A percentile compares a stretch with the other conserved stretches of the same genome.
Conservation (phyloP, 2,113 vertebrate species). For the Melanostigma gelatinosum region DNA sequence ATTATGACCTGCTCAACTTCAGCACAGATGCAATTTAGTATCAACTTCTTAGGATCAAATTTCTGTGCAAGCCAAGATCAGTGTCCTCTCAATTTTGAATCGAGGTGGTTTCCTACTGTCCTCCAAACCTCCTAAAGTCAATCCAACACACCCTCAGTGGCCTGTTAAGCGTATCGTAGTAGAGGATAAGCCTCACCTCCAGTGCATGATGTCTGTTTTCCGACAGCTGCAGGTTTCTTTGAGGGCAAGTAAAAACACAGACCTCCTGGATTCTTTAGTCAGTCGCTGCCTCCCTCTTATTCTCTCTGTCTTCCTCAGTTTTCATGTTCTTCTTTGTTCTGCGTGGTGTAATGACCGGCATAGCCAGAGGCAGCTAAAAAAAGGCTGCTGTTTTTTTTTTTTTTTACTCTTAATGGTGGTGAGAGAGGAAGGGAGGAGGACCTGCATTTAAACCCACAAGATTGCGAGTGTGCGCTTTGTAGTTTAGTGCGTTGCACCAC, state of each 20-base stretch:
- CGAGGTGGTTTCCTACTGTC: not conserved
- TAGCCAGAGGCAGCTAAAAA: constrained; percentile 60
- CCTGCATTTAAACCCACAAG: constrained; percentile 40
- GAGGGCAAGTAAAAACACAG: constrained; percentile 64
- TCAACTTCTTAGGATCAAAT: constrained; percentile 1
- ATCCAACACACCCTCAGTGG: accelerated
- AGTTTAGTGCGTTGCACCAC: constrained; percentile 27
- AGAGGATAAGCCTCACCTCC: not conserved
- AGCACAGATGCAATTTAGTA: not conserved
- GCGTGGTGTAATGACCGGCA: constrained; percentile 46
- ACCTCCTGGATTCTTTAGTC: constrained; percentile 39
- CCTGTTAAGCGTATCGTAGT: not conserved
- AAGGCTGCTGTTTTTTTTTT: not conserved
- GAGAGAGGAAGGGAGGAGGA: constrained; percentile 52
- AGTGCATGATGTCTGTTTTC: constrained; percentile 17
- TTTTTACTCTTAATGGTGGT: constrained; percentile 26
- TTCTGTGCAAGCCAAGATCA: not conserved
- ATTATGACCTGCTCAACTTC: constrained; percentile 9
- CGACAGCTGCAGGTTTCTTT: constrained; percentile 34
- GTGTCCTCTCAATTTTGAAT: not conserved
- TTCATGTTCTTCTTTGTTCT: constrained; percentile 53
- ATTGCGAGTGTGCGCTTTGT: constrained; percentile 39
- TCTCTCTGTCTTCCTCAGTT: constrained; percentile 40
- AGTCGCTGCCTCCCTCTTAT: not conserved
- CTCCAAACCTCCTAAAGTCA: not conserved